Percentiles rank a stretch among this genome's conserved stretches.
phyloP scores from a whole-genome alignment of 2,797 vertebrate genomes.

The Todus mexicanus region DNA sequence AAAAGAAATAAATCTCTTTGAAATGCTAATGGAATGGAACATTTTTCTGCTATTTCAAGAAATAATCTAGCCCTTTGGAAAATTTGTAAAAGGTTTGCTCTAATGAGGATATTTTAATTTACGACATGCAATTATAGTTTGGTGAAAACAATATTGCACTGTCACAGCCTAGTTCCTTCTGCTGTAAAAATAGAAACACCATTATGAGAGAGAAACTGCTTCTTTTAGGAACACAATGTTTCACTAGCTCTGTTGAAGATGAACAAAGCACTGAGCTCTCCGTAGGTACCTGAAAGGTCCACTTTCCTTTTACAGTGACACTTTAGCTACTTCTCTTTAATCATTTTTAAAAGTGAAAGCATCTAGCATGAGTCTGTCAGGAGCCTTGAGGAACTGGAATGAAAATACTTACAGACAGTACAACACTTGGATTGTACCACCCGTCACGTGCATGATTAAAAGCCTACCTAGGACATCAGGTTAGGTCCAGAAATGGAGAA shows the following conservation, averaged over 20 bases:
- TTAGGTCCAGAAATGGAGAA: neutral
- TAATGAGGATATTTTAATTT: conserved; percentile 61
- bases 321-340: conserved; percentile 43
- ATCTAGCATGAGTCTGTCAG: conserved; percentile 6
- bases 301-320: conserved; percentile 55
- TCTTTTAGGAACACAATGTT: conserved; percentile 44
- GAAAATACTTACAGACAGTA: neutral
- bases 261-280: conserved; percentile 53
- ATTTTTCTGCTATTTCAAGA: conserved; percentile 58
- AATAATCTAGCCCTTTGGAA: conserved; percentile 50
- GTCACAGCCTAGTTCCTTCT: conserved; percentile 26
- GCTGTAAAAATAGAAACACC: conserved; percentile 42
- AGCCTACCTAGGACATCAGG: neutral
- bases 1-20: conserved; percentile 70
- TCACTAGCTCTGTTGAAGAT: conserved; percentile 25
- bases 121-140: conserved; percentile 44
- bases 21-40: conserved; percentile 59
- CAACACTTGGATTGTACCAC: neutral
- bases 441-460: neutral
- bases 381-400: neutral
- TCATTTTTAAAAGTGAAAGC: neutral
- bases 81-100: conserved; percentile 37
- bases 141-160: conserved; percentile 45
- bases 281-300: conserved; percentile 47
- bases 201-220: conserved; percentile 14